A percentile compares a stretch with the other conserved stretches of the same genome.
Evolutionary conservation across 92 coral and sea anemone genomes (phyloP).

Genomic region (Virgularia gustaviana): DNA sequence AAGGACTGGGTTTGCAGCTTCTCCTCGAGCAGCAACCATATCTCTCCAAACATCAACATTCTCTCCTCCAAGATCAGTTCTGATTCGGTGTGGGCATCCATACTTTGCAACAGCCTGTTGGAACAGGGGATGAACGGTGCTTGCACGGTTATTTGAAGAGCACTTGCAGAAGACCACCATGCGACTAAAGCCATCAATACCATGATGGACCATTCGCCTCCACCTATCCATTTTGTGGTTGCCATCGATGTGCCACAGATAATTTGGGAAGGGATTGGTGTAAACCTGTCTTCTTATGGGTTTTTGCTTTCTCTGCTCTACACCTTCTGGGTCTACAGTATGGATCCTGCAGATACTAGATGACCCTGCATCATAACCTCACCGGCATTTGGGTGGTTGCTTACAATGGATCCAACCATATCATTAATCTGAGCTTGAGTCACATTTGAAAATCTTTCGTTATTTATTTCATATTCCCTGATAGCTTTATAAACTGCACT

Average conservation of each 20-base stretch:
- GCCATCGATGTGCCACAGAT: slow-evolving; percentile 54
- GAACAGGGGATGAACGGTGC: slow-evolving; percentile 36
- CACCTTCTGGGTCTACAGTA: slow-evolving; percentile 36
- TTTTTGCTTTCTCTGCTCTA: slow-evolving; percentile 30
- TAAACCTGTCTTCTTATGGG: slow-evolving; percentile 43
- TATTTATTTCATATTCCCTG: slow-evolving; percentile 6
- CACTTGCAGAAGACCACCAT: slow-evolving; percentile 37
- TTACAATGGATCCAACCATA: slow-evolving; percentile 7
- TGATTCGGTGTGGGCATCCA: slow-evolving; percentile 42
- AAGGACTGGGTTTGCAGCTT: slow-evolving; percentile 40
- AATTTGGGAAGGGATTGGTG: slow-evolving; percentile 53
- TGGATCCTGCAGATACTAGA: slow-evolving; percentile 13
- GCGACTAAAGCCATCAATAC: slow-evolving; percentile 58
- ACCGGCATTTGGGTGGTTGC: slow-evolving; percentile 32
- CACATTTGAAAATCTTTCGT: slow-evolving; percentile 4
- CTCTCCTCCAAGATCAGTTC: slow-evolving; percentile 51
- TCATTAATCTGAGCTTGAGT: slow-evolving; percentile 1
- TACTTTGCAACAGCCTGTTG: slow-evolving; percentile 39
- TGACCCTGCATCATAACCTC: slow-evolving; percentile 45
- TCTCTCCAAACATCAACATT: slow-evolving; percentile 56
- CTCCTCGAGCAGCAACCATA: slow-evolving; percentile 53
- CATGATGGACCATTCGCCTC: slow-evolving; percentile 49
- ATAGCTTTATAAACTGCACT: slow-evolving; percentile 26
- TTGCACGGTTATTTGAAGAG: slow-evolving; percentile 38
- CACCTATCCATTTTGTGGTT: too few species aligned